These are phyloP conservation scores for Onychostruthus taczanowskii DNA, from an alignment of 2,113 vertebrate genomes.

Conservation along the genomic window DNA sequence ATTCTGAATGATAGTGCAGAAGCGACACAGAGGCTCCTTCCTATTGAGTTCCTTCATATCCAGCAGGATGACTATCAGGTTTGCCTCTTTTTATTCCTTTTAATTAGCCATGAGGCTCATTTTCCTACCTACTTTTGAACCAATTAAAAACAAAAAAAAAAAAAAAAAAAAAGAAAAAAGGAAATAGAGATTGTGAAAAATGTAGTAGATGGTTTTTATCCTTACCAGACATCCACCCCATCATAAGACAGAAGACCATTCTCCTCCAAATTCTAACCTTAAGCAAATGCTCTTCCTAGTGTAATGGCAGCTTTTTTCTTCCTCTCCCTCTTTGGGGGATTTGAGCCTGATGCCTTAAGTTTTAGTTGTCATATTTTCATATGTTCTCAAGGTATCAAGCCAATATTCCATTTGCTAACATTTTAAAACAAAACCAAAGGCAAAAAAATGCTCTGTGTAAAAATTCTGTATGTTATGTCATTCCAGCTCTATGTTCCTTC, in stretches of 20 bases:
- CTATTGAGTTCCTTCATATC: neutral
- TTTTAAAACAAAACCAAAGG: neutral
- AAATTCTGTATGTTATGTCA: neutral
- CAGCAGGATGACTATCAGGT: neutral
- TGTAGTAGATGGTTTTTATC: neutral
- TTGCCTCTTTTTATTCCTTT: neutral
- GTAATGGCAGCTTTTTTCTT: neutral
- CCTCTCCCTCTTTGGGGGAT: neutral
- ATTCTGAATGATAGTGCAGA: neutral
- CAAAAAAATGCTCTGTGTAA: neutral
- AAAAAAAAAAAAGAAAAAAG: neutral
- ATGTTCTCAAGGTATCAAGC: neutral
- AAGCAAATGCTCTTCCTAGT: fast-evolving
- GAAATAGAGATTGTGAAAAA: neutral
- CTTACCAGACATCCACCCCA: neutral
- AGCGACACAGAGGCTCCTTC: neutral
- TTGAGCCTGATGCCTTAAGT: neutral
- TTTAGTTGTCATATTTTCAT: neutral
- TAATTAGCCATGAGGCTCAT: neutral
- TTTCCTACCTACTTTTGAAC: neutral
- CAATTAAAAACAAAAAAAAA: neutral
- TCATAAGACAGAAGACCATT: neutral
- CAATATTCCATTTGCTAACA: neutral
- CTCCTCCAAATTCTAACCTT: neutral
- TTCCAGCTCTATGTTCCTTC: neutral